phyloP scores from a whole-genome alignment of 2,113 vertebrate species.

The Syrmaticus mikado region DNA sequence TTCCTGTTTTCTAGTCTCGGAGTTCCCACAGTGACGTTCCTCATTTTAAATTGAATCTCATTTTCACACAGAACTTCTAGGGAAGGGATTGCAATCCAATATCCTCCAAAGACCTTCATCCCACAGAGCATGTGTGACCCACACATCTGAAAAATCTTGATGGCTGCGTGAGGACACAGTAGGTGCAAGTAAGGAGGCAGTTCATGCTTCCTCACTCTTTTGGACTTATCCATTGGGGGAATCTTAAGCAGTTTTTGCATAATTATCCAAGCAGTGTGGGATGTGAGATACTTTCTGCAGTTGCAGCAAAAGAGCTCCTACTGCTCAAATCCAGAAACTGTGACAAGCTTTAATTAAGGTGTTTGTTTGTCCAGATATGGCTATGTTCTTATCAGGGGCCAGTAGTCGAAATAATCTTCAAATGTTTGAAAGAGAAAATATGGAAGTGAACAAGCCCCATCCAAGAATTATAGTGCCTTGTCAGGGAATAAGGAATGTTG shows the following conservation, averaged over 20 bases:
- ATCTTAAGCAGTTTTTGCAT: neutral
- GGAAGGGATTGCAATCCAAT: neutral
- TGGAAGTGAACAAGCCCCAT: rapidly evolving
- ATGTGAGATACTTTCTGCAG: neutral
- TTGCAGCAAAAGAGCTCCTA: neutral
- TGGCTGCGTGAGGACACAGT: neutral
- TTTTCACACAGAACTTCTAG: neutral
- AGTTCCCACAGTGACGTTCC: neutral
- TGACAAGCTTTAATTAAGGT: neutral
- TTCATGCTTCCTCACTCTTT: neutral
- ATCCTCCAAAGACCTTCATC: conserved; percentile 5
- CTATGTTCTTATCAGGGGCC: neutral
- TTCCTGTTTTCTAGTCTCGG: neutral
- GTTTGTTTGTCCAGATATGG: neutral
- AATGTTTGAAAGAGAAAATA: neutral
- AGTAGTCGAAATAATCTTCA: neutral
- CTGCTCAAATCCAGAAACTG: neutral
- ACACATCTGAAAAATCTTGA: neutral
- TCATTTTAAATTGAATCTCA: conserved; percentile 6
- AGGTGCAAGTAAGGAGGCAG: neutral
- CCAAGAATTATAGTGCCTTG: neutral
- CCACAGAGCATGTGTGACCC: neutral
- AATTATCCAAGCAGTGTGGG: neutral
- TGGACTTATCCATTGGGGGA: neutral
- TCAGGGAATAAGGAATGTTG: neutral